Base-by-base conservation (phyloP, 2,888 invertebrate genomes). In the Polydesmus complanatus region DNA sequence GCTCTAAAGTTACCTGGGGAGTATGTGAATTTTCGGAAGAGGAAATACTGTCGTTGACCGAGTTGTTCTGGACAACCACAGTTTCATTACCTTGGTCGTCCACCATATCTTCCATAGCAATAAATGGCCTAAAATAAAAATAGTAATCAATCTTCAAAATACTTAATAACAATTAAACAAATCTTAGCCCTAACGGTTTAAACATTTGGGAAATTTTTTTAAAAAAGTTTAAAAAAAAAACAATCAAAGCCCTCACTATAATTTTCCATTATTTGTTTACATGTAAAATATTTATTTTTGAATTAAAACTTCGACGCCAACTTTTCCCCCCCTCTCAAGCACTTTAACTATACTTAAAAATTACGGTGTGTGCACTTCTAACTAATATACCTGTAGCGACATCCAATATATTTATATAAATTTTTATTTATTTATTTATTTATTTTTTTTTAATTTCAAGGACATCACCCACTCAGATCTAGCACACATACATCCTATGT, bases 101-200 rank as follows among this genome's bases (percentile, higher is more conserved):
- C 77, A 88, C 89, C 85, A 90, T 88, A 79, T 86, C 85, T 80
- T 89, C 89, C 89, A 89, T 90, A 60, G 64, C 67, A 66, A 63
- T 54, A 37, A 37, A 8, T 8, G 37, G 37, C 37, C 37, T 37
- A 14, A 8, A 37, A 37, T 37, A 8, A 8, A 5, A 37, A 8
- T 8, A 37, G 5, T 8, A 37, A 8, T 8, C 37, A 8, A 8
- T 37, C 37, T 5, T 37, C 5, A 37, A 14, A 8, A 37, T 8
- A 14, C 14, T 37, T 37, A 5, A 37, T 37, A 37, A 37, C 37
- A 8, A 8, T 5, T 8, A 8, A 8, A 14, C 14, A 8, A 14
- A 37, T 37, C 14, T 37, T 8, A 5, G 5, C 8, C 14, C 37
- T 37, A 14, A 14, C 37, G 14, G 37, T n/a, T n/a, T n/a, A n/a